Evolutionary conservation across 2,113 vertebrate species (phyloP).

Genomic region (Sebastes schlegelii): DNA sequence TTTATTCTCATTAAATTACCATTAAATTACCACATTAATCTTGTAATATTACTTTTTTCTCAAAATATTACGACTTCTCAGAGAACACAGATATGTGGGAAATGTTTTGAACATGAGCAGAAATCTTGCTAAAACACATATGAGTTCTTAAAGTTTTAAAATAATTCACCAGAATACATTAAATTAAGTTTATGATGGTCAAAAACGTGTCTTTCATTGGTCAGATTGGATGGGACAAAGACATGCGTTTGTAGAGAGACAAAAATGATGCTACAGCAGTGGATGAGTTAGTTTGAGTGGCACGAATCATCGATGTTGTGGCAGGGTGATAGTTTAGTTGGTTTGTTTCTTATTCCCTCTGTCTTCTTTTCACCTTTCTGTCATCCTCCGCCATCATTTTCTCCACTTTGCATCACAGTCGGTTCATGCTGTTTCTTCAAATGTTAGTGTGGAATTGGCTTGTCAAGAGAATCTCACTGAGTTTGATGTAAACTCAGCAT

Average conservation of each 20-base stretch:
- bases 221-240: neutral
- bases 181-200: no score
- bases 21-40: no score
- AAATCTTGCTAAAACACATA: no score
- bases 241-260: neutral
- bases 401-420: constrained; percentile 10
- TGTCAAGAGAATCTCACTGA: neutral
- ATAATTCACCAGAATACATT: no score
- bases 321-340: neutral
- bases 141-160: no score
- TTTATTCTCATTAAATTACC: no score
- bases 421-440: neutral
- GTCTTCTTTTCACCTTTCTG: neutral
- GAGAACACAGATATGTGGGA: no score
- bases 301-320: neutral
- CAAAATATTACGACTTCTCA: no score
- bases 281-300: neutral
- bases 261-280: neutral
- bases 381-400: neutral
- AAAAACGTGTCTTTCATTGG: no score
- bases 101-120: no score
- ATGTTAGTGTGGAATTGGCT: neutral
- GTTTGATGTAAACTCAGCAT: neutral
- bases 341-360: neutral
- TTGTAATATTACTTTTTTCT: no score